Base-by-base conservation (phyloP, 2,888 invertebrate genomes). In the Mimachlamys varia region DNA sequence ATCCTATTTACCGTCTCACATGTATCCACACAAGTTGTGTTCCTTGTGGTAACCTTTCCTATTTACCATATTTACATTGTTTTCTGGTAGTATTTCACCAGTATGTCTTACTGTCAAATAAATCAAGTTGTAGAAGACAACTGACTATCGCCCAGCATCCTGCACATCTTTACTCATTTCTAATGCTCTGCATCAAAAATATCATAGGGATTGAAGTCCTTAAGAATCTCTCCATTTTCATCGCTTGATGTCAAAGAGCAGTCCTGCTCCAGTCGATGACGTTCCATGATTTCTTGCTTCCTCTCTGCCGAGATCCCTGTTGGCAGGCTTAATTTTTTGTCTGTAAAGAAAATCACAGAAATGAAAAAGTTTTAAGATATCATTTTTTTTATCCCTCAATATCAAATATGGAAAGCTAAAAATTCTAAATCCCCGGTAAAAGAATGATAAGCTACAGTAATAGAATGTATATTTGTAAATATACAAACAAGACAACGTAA, bases 141-240 rank as follows among this genome's bases (percentile, higher is more conserved):
- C 3, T 19, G 58, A 58, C 58, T 19, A 58, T 19, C 7, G 19
- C n/a, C 19, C 58, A 22, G 7, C 58, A 19, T 10, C 58, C 0
- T 4, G 2, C 7, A 17, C 19, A n/a, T 2, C 19, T 17, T 4
- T 2, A 58, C 2, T 4, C 22, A 58, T 19, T 7, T 58, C 22
- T 58, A 76, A 33, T 76, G 76, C 17, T 27, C 76, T 10, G 27
- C 76, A 76, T 88, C 88, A 33, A 90, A 90, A 13, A 90, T 62
- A 89, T 90, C 87, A 50, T 90, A 90, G 5, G 89, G 90, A 50
- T 89, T 55, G 19, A 15, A 87, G 27, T 90, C 90, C 76, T 15
- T 76, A 76, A 27, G 12, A 15, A 33, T 33, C 0, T 10, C 33
- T 0, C 1, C 10, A 33, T 76, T 33, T 76, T 76, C 76, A 76